Evolutionary conservation across 1,140 invertebrate genomes (phyloP).

Genomic region (Ylistrum balloti): DNA sequence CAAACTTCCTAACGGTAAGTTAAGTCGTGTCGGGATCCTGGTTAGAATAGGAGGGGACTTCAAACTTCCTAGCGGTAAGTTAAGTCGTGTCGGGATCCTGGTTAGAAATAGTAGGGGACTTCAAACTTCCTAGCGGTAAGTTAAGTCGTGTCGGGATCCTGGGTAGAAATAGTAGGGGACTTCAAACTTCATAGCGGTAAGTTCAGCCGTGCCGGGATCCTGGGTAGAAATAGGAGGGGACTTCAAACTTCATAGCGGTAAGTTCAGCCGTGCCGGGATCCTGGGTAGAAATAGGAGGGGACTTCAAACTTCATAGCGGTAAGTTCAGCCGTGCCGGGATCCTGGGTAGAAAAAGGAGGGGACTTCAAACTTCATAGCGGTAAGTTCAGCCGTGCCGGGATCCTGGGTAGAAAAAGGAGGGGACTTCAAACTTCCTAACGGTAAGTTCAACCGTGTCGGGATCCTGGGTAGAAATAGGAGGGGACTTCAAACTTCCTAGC

Average conservation of each 20-base stretch:
- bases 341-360: not conserved
- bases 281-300: not conserved
- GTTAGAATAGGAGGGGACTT: not conserved
- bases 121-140: not conserved
- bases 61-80: not conserved
- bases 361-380: not conserved
- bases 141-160: not conserved
- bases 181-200: not conserved
- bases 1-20: not conserved
- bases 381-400: not conserved
- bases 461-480: slow-evolving; percentile 3
- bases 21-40: not conserved
- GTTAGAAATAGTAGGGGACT: not conserved
- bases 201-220: not conserved
- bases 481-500: not conserved
- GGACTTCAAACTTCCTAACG: not conserved
- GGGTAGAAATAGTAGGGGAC: not conserved
- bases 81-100: not conserved
- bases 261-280: not conserved
- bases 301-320: not conserved
- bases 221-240: not conserved
- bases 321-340: not conserved
- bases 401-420: not conserved
- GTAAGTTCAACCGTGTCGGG: not conserved
- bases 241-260: not conserved